A percentile compares a stretch with the other conserved stretches of the same genome.
These are phyloP conservation scores for human (Homo sapiens) DNA, from an alignment of 2,113 vertebrate genomes.

Conservation along the genomic window GRCh38 chr1:107560501-107561000, in stretches of 20 bases:
- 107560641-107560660: neutral
- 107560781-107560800: neutral
- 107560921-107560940: neutral
- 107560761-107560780: neutral
- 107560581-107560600: too few species aligned
- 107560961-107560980: neutral
- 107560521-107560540: neutral
- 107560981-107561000: neutral
- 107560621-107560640: neutral
- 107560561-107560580: neutral
- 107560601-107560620: neutral
- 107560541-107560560: neutral
- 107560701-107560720: neutral
- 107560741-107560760: neutral
- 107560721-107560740: neutral
- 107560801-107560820: neutral
- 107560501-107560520: neutral
- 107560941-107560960: neutral
- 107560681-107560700: neutral
- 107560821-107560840: neutral
- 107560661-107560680: neutral
- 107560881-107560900: too few species aligned
- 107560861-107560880: neutral
- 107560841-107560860: neutral
- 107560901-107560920: neutral